Conservation (phyloP, 2,888 invertebrate genomes). For the Metalampra italica region DNA sequence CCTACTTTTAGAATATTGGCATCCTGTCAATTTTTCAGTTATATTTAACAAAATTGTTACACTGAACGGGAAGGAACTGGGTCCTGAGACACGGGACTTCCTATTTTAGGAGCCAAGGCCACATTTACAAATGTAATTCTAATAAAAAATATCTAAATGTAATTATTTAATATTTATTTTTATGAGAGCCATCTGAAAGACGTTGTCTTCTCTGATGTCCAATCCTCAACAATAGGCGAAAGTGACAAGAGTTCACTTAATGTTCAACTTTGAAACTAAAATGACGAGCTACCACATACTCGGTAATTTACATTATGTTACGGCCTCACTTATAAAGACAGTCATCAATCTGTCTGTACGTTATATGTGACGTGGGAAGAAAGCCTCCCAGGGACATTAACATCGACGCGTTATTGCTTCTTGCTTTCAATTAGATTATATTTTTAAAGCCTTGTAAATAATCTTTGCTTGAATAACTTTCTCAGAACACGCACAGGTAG, state of each 20-base stretch:
- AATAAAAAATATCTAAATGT: no score
- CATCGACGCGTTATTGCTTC: background rate
- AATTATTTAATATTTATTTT: no score
- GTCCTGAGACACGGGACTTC: no score
- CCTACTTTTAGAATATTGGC: no score
- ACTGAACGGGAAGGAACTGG: no score
- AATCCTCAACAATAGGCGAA: background rate
- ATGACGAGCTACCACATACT: background rate
- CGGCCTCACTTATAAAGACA: background rate
- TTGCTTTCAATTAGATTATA: background rate
- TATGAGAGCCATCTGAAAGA: no score
- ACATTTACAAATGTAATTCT: no score
- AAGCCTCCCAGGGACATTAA: background rate
- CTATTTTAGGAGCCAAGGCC: no score
- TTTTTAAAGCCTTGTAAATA: conserved; percentile 4
- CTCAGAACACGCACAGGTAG: conserved; percentile 2
- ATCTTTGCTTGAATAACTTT: conserved; percentile 4
- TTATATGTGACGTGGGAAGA: background rate
- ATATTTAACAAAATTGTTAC: no score
- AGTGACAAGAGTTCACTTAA: background rate
- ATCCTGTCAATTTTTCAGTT: no score
- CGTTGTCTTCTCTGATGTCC: no score
- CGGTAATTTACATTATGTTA: background rate
- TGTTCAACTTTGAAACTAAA: background rate
- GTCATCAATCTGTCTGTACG: background rate